Evolutionary conservation across 2,888 invertebrate genomes (phyloP), one percentile per base, ranked within the genome.

Genomic region (Agriotes lineatus): DNA sequence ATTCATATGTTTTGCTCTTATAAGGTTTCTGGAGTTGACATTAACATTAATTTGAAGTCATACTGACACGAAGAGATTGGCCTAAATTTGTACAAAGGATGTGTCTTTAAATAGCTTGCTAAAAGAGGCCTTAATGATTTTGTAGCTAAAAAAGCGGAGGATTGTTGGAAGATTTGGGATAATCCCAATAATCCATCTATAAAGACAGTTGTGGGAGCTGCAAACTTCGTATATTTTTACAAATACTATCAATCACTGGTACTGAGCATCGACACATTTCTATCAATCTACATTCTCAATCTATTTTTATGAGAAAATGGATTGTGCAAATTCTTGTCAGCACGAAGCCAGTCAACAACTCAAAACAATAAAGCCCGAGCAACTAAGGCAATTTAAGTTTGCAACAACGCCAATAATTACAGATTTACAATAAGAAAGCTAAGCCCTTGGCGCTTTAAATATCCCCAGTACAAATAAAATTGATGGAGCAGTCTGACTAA

Each of bases 211-310:
- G 20, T 48, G 48, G 12, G 25, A 48, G 20, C n/a, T 45, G 45
- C 22, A 45, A 48, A 22, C 22, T 45, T 45, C 25, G 48, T 48
- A 48, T 12, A 25, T 14, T 35, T 37, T 30, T 54, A 12, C 48
- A 48, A 60, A 45, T 33, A 35, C 19, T 33, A 60, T 60, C 59
- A 60, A 60, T 60, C 59, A 60, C 48, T 19, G 33, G 19, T 12
- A 9, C 19, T 19, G 30, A 48, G 48, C 14, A 20, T 60, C 59
- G 45, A 60, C 45, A 48, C 45, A 19, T 30, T 20, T 48, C 30
- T 33, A 48, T 60, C 59, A 60, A 60, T 60, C 45, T 35, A 35
- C 30, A 30, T 30, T 59, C 44, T 45, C 44, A 59, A 44, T 45
- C 30, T 45, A 30, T 59, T 59, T 45, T 60, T 45, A 60, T 48